Base-by-base conservation (phyloP, 2,797 vertebrate species). In the Gadopsis bispinosus region DNA sequence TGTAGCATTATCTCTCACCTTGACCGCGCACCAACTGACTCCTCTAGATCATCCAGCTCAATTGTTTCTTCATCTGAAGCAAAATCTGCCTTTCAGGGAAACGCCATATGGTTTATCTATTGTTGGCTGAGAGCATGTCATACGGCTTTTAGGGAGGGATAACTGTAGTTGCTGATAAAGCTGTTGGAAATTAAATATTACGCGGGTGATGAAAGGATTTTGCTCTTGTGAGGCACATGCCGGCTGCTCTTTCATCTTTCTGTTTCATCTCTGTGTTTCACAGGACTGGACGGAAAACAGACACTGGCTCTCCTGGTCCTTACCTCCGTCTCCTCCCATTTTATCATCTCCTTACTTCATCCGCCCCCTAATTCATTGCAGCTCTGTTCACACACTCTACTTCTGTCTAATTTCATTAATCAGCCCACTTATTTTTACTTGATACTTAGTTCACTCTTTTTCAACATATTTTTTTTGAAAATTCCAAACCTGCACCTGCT, bases 191-290 rank as follows among this genome's bases (percentile, higher is more conserved):
- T 88, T 63, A 90, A 91, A 87, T 82, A 89, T 87, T 86, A 77
- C 61, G 64, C 60, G 79, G 77, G 66, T 65, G 87, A 90, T 90
- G 85, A 91, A 92, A 87, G 81, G 86, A 73, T 84, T 89, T 81
- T 87, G 79, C 79, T 83, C 63, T 84, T 81, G 72, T 86, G 83
- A 82, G 86, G 85, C 85, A 80, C 85, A 83, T 85, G 81, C 81
- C 29, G 77, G 76, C 80, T 85, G 81, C 63, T 83, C 86, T 89
- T 88, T 91, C 79, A 90, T 91, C 81, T 91, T 62, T 82, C 73
- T 87, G 81, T 90, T 90, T 91, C 83, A 79, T 91, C 78, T 92
- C 68, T 89, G 73, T 90, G 13, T 91, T 92, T 88, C 87, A 90
- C 88, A 84, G 80, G 77, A 83, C 77, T 86, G 83, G 86, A 90